Evolutionary conservation across 2,113 vertebrate genomes (phyloP), one percentile per base, ranked within the genome.

Genomic region (Pelmatolapia mariae): DNA sequence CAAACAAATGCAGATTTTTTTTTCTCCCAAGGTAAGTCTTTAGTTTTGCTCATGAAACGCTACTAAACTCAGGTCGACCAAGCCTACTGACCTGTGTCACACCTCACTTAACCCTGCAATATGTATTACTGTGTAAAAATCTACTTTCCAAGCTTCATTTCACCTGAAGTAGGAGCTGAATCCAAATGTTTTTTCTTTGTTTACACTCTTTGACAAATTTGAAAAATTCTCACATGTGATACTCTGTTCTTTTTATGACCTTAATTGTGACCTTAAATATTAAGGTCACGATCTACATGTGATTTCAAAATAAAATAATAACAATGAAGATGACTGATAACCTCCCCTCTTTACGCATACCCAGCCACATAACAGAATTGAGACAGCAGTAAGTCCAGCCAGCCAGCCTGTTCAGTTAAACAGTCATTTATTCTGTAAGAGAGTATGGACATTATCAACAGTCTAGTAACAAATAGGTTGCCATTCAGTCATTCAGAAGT

Each of bases 391-490:
- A 36, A 87, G 12, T 31, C 7, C 66, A 89, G 50, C 68, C 54
- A 79, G 61, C 15, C 19, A 63, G 63, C 18, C 19, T 8, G 7
- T 29, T 19, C 52, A 52, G 53, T 89, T 90, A 80, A 92, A 91
- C 90, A 91, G 80, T 91, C 76, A 81, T 95, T 94, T 92, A 94
- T 91, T 95, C 84, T 86, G 53, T 85, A 61, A 87, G 50, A 81
- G 79, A 73, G 36, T 90, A 83, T 85, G 54, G 73, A 91, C 79
- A 81, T 80, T 80, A 63, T 85, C 31, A 85, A 86, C 83, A 81
- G 68, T 83, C 53, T 89, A 85, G 47, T 82, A 85, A 90, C 82
- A 87, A 89, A 89, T 52, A 80, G 61, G 79, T 50, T 89, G 81
- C 86, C 83, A 63, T 53, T 85, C 80, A 90, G 22, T 83, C n/a